Evolutionary conservation across 2,888 invertebrate species (phyloP), one percentile per base, ranked within the genome.

Genomic region (Drosophila ustulata): DNA sequence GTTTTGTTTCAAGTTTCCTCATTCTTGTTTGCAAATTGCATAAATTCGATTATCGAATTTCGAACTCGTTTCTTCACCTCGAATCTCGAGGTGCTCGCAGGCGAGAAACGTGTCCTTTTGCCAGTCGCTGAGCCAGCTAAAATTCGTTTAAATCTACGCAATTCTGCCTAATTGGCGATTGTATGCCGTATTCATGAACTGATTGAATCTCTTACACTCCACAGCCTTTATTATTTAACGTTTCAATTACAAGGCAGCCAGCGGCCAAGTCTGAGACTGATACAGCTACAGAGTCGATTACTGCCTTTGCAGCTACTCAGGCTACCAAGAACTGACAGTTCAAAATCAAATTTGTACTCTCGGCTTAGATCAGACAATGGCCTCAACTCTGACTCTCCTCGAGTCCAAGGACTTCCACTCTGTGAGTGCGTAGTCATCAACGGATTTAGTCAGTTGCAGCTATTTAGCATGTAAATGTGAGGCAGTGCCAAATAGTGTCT

Each of bases 381-480:
- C 23, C 23, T 32, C 49, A 26, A 61, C 32, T 59, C 41, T 26
- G 25, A 13, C 23, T 45, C 55, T 37, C 4, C 34, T 30, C 1
- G 37, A 28, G 46, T 28, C 57, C 55, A 32, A 45, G 32, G 55
- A 34, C 32, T 34, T 3, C 13, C 18, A 8, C 25, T 57, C 13
- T 37, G 5, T 26, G 25, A 39, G 70, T 62, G 64, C 57, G 68
- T 70, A 64, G 70, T 71, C 80, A 80, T 81, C 81, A 81, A 81
- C 80, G 80, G 78, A 61, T 73, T 82, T 82, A 78, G 72, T 61
- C 78, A 78, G 68, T 73, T 70, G 71, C 71, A 81, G 75, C 82
- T 85, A 86, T 86, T 86, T 86, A 85, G 88, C 83, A 85, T 85
- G 88, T 81, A 85, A 85, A 85, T 85, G 86, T 75, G 75, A 75